phyloP scores from a whole-genome alignment of 2,888 invertebrate species.

The Drepanosiphum platanoidis region DNA sequence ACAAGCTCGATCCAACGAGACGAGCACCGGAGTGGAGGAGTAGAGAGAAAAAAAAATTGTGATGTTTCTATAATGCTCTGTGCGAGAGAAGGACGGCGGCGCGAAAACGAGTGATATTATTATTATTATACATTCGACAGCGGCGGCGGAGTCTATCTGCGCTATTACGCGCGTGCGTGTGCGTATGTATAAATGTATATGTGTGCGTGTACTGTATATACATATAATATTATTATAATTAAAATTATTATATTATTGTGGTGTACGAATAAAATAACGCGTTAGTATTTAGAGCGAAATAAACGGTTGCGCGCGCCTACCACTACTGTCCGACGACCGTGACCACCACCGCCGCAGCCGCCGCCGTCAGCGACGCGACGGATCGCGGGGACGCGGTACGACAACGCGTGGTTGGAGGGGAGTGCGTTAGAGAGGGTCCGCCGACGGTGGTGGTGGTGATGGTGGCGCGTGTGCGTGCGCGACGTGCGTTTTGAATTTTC shows the following conservation, averaged over 20 bases:
- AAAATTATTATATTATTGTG: neutral
- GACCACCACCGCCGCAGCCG: neutral
- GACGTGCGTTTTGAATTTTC: too few relatives aligned
- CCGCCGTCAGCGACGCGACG: neutral
- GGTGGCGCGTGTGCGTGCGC: neutral
- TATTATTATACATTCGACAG: neutral
- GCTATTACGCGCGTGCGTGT: neutral
- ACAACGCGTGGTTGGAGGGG: neutral
- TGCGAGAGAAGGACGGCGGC: too few relatives aligned
- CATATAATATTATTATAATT: neutral
- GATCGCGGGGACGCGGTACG: neutral
- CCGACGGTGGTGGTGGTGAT: too few relatives aligned
- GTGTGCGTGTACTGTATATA: too few relatives aligned
- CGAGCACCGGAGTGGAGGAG: neutral
- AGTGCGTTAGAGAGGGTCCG: neutral
- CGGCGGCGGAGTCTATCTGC: neutral
- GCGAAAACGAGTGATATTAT: neutral
- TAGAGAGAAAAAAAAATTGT: neutral
- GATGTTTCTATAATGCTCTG: too few relatives aligned
- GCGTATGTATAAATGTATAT: too few relatives aligned
- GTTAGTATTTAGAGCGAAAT: neutral
- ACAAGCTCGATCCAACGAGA: neutral
- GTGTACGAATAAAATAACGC: neutral
- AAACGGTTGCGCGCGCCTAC: neutral
- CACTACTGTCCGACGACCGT: neutral